These are phyloP conservation scores for Frieseomelitta varia DNA, from an alignment of 1,140 invertebrate genomes.

Conservation along the genomic window DNA sequence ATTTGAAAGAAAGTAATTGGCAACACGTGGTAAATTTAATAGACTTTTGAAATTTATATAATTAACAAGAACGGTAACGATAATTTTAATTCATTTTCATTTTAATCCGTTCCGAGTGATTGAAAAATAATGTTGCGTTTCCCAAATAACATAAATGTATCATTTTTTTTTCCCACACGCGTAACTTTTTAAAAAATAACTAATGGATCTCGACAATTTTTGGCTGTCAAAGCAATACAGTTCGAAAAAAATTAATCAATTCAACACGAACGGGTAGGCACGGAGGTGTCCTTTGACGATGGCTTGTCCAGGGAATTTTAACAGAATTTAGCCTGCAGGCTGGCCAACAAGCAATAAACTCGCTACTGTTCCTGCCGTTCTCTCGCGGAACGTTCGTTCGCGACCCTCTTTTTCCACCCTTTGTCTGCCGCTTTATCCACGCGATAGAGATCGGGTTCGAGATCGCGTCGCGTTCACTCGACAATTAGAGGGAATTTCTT, in stretches of 20 bases:
- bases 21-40: too few relatives aligned
- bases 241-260: not conserved
- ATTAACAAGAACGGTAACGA: too few relatives aligned
- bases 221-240: too few relatives aligned
- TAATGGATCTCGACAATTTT: not conserved
- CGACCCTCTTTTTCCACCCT: not conserved
- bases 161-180: not conserved
- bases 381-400: not conserved
- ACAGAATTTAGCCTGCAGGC: not conserved
- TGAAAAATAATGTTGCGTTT: not conserved
- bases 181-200: not conserved
- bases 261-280: not conserved
- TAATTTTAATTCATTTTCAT: too few relatives aligned
- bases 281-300: not conserved
- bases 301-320: not conserved
- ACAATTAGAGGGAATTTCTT: not conserved
- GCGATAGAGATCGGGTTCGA: not conserved
- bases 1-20: too few relatives aligned
- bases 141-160: not conserved
- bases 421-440: conserved; percentile 3
- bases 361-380: not conserved
- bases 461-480: conserved; percentile 39
- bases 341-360: not conserved
- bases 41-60: too few relatives aligned
- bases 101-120: too few relatives aligned